Base-by-base conservation (phyloP, 2,113 vertebrate species). In the Oncorhynchus masou region DNA sequence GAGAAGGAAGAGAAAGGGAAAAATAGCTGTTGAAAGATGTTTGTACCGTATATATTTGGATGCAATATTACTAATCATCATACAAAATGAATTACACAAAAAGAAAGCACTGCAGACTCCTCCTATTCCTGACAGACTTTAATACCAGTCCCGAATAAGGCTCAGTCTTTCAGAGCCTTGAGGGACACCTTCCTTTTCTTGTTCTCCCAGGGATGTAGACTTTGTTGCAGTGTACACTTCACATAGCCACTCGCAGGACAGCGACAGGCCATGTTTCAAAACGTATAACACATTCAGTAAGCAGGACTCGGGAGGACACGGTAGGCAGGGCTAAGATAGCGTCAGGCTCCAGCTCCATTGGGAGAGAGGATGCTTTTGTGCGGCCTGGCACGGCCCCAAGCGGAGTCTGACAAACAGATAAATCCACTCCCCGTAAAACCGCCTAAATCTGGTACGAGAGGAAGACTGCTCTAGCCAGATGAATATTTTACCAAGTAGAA, bases 321-420 rank as follows among this genome's bases (percentile, higher is more conserved):
- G 60, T 72, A 45, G 13, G 25, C 29, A 11, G 24, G 25, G 11
- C 22, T 25, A 3, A 66, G 22, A 13, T 4, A 29, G 64, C 24
- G 11, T 65, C 79, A 75, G 79, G 77, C 13, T 9, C 45, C 51
- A 54, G 64, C 72, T 74, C 81, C 64, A 70, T 60, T 3, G 1
- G 2, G 29, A 27, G 39, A 62, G 20, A 59, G 78, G 65, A 69
- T 76, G 75, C 78, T 77, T 87, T 84, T 80, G 74, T 85, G 78
- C 77, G 74, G 73, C 25, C 2, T 22, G 69, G 77, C 79, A 24
- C 39, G 73, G 25, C 68, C 59, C 15, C 75, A 81, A 85, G 74
- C 2, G 2, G 65, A 79, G 57, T 31, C 84, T 86, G 86, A 85
- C 81, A 87, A 75, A 85, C n/a, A 73, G 70, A 84, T 83, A 81